A percentile compares a stretch with the other conserved stretches of the same genome.
Conservation (phyloP, 2,113 vertebrate species). For the Menidia beryllina region DNA sequence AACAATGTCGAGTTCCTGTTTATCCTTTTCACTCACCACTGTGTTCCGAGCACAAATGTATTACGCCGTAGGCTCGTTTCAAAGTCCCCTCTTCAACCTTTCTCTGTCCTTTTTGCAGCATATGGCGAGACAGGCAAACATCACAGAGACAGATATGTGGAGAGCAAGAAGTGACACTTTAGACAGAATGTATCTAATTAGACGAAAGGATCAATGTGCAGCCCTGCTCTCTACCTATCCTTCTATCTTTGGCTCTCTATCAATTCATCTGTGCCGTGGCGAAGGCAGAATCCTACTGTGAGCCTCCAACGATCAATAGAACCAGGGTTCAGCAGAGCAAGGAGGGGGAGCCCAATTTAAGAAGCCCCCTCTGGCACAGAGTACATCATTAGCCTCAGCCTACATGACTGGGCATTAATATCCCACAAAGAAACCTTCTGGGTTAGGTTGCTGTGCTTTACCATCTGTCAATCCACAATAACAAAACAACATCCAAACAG, state of each 20-base stretch:
- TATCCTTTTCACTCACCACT: constrained; percentile 29
- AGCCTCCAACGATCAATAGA: constrained; percentile 65
- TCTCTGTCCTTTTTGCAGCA: constrained; percentile 40
- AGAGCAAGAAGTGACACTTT: constrained; percentile 58
- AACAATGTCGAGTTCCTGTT: constrained; percentile 48
- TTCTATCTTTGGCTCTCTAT: constrained; percentile 45
- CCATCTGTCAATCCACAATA: no score
- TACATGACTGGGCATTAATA: constrained; percentile 44
- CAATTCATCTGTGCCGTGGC: constrained; percentile 49
- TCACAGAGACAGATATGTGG: constrained; percentile 39
- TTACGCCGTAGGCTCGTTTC: constrained; percentile 46
- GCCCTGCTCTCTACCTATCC: constrained; percentile 45
- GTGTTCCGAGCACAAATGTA: constrained; percentile 37
- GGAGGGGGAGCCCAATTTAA: constrained; percentile 60
- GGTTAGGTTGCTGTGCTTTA: constrained; percentile 14
- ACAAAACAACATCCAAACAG: no score
- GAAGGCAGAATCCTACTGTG: constrained; percentile 59
- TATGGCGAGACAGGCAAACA: constrained; percentile 44
- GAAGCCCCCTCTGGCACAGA: constrained; percentile 60
- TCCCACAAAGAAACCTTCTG: constrained; percentile 36
- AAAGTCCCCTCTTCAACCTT: constrained; percentile 16
- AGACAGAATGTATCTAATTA: constrained; percentile 71
- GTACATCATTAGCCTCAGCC: constrained; percentile 51
- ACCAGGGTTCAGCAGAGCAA: constrained; percentile 44
- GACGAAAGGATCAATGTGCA: constrained; percentile 65